phyloP scores from a whole-genome alignment of 2,888 invertebrate species.

The Ectemnius cavifrons region DNA sequence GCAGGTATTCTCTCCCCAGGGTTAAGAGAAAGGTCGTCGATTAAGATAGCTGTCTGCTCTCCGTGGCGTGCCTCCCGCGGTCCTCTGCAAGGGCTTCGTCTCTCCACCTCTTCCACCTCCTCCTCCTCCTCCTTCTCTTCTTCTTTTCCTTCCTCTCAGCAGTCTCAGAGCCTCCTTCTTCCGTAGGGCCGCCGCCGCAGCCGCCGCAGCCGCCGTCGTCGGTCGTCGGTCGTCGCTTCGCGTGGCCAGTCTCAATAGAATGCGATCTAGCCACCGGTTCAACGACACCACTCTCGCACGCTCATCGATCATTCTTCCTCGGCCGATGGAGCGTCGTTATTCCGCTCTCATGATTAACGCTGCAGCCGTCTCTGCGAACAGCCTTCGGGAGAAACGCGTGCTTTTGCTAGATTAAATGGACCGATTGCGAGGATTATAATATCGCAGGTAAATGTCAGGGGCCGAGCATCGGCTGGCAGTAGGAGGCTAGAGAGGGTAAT shows the following conservation, averaged over 20 bases:
- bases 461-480: neutral
- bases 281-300: constrained; percentile 34
- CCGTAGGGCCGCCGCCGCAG: constrained; percentile 16
- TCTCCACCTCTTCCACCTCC: constrained; percentile 9
- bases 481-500: constrained; percentile 3
- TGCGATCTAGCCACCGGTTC: constrained; percentile 36
- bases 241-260: constrained; percentile 46
- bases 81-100: constrained; percentile 25
- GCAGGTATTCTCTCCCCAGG: constrained; percentile 53
- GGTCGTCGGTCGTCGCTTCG: constrained; percentile 20
- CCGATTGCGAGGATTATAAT: constrained; percentile 1
- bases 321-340: constrained; percentile 4
- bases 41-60: constrained; percentile 70
- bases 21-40: constrained; percentile 72
- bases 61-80: constrained; percentile 50
- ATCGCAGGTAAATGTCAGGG: constrained; percentile 5
- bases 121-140: constrained; percentile 16
- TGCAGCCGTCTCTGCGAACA: too few species aligned
- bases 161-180: neutral
- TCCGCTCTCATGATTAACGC: neutral
- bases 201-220: too few species aligned
- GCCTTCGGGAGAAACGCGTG: too few species aligned
- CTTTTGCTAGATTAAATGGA: neutral
- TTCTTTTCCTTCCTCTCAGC: constrained; percentile 15
- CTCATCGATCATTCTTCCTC: constrained; percentile 25